phyloP scores from a whole-genome alignment of 1,140 invertebrate species.

The Trigoniulus corallinus region DNA sequence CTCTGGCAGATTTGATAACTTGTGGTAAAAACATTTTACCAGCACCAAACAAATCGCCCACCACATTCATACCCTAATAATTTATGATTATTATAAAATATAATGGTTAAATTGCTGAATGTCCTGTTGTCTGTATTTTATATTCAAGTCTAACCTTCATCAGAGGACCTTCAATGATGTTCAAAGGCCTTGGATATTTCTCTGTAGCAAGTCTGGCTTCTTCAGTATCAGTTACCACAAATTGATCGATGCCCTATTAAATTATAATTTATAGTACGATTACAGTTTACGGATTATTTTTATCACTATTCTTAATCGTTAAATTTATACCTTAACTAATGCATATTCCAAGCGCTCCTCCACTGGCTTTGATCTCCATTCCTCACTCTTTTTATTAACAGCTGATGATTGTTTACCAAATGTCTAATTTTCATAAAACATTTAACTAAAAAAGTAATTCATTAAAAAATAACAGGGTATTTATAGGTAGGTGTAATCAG shows the following conservation, averaged over 20 bases:
- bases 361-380: conserved; percentile 29
- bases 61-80: conserved; percentile 36
- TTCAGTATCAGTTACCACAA: conserved; percentile 37
- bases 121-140: no score
- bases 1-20: conserved; percentile 43
- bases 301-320: conserved; percentile 4
- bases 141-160: conserved; percentile 34
- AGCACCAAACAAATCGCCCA: conserved; percentile 44
- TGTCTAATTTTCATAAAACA: no score
- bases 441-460: no score
- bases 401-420: no score
- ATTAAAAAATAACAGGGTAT: no score
- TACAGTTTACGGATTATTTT: conserved; percentile 2
- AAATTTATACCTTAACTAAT: conserved; percentile 34
- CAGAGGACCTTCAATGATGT: conserved; percentile 44
- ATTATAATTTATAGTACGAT: neutral
- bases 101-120: no score
- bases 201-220: conserved; percentile 32
- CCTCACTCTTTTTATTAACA: no score
- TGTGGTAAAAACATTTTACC: conserved; percentile 50
- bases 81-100: conserved; percentile 13
- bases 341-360: conserved; percentile 32
- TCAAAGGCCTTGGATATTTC: conserved; percentile 36
- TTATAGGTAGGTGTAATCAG: no score
- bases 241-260: conserved; percentile 30